Base-by-base conservation (phyloP, 2,888 invertebrate genomes). In the Leptarthrus brevirostris region DNA sequence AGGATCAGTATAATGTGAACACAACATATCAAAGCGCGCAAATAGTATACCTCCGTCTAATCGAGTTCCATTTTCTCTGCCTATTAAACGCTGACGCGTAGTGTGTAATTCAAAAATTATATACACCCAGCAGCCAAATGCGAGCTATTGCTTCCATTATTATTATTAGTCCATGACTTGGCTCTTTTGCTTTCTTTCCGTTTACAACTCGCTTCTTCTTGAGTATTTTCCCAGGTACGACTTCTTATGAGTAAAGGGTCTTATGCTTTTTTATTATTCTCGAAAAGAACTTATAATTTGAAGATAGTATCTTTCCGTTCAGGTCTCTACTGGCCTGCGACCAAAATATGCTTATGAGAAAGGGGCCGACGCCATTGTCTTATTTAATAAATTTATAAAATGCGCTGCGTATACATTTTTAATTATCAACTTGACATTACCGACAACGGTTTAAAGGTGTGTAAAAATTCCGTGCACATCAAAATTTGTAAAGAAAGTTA, bases 81-180 rank as follows among this genome's bases (percentile, higher is more conserved):
- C 40, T 40, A 36, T 30, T 30, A 61, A 61, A 36, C 56, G 26
- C 24, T 54, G 61, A n/a, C 44, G 61, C 61, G 61, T 18, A 61
- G 26, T 61, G 61, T 72, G 47, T 72, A 44, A 72, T 72, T 54
- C 72, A 58, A 34, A 72, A 72, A 72, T 61, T 44, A 61, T 61
- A 72, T 22, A n/a, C n/a, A 49, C 30, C 49, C 49, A 16, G 26
- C 5, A 72, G 30, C 54, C 20, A 40, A 73, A 74, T 70, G 56
- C 74, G 70, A 69, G 74, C 70, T 70, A 58, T 74, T 74, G 44
- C 70, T 44, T 70, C 47, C 58, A 74, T 74, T 74, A 70, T 54
- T 74, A 74, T 70, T 74, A 74, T 74, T 74, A 74, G 70, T 69
- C 53, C 74, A 70, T 70, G 74, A 58, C 74, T 69, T 18, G 40